Conservation (phyloP, 2,113 vertebrate genomes). For the Peromyscus leucopus region DNA sequence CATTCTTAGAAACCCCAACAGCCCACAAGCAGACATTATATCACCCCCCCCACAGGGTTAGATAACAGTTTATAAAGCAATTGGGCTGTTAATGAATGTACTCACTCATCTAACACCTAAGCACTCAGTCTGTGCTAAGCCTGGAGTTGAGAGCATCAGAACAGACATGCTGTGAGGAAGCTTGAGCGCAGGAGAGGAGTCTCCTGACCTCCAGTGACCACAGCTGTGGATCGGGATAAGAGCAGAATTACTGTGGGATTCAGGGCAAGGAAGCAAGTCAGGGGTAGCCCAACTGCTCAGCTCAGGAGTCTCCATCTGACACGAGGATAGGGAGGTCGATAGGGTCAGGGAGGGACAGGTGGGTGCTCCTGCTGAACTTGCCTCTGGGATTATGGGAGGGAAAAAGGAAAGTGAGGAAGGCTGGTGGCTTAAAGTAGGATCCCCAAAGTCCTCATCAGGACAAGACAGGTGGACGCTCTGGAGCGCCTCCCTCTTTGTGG, state of each 20-base stretch:
- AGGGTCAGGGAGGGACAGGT: fast-evolving
- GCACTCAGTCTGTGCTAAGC: background rate
- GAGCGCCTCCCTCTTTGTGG: too few species aligned
- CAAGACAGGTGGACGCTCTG: too few species aligned
- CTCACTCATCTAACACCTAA: background rate
- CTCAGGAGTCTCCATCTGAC: background rate
- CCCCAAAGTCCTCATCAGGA: background rate
- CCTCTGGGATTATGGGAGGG: fast-evolving
- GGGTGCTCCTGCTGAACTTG: background rate
- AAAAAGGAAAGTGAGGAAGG: background rate
- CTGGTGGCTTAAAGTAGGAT: background rate
- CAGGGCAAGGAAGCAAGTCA: background rate
- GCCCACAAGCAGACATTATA: background rate
- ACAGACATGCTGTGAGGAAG: fast-evolving
- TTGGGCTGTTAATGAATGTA: background rate
- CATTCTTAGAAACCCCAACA: background rate
- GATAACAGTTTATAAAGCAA: background rate
- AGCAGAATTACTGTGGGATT: fast-evolving
- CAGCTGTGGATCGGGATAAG: fast-evolving
- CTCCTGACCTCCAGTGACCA: fast-evolving
- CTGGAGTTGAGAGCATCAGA: fast-evolving
- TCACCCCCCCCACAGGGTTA: fast-evolving
- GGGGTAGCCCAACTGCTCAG: background rate
- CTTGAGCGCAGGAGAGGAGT: background rate
- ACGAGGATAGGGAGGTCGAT: fast-evolving